Conservation (phyloP, 2,888 invertebrate genomes). For the Palloptera scutellata region DNA sequence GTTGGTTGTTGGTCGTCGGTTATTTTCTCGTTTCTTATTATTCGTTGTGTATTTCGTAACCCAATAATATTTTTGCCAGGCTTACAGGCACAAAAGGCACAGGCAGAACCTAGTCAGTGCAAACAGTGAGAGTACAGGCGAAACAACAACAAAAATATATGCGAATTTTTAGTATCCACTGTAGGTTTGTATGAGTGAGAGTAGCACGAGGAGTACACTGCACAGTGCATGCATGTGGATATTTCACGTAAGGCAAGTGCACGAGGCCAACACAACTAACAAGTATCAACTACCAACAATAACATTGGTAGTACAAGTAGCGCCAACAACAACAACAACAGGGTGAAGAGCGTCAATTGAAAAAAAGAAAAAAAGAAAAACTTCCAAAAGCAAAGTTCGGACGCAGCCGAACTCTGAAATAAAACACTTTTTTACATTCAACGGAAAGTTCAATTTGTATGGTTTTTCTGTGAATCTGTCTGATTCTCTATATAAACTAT, state of each 20-base stretch:
- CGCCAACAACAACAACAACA: background rate
- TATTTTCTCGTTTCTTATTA: no score
- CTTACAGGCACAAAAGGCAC: constrained; percentile 23
- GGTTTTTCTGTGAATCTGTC: no score
- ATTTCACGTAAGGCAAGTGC: constrained; percentile 44
- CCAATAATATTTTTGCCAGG: background rate
- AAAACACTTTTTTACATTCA: no score
- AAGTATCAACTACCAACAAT: constrained; percentile 4
- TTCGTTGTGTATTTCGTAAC: no score
- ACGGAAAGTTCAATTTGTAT: no score
- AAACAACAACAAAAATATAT: background rate
- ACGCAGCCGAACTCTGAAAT: no score
- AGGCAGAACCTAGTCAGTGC: constrained; percentile 29
- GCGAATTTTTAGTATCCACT: background rate
- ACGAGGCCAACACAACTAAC: constrained; percentile 39
- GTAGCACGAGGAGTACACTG: background rate
- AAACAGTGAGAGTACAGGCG: constrained; percentile 52
- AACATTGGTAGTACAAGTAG: constrained; percentile 17
- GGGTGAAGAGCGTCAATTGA: no score
- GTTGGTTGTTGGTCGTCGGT: no score
- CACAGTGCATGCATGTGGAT: constrained; percentile 34
- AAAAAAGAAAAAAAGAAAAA: no score
- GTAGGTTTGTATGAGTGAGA: constrained; percentile 4
- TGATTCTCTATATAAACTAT: no score
- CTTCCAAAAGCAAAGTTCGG: no score